A percentile compares a stretch with the other conserved stretches of the same genome.
Evolutionary conservation across 2,888 invertebrate species (phyloP).

Genomic region (Drosophila ustulata): DNA sequence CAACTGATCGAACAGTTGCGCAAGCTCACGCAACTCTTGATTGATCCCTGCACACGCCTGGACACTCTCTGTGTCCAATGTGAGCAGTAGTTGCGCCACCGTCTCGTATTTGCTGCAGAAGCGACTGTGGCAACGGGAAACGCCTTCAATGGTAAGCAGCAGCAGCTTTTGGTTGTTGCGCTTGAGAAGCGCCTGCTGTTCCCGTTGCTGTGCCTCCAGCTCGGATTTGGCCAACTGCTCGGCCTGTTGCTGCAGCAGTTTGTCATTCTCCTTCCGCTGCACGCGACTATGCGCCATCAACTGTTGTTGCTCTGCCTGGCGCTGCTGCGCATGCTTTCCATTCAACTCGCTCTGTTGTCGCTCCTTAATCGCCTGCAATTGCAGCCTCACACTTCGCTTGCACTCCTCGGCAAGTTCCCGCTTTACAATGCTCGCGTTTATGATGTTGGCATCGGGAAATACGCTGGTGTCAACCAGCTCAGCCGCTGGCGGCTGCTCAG

Average conservation of each 20-base stretch:
- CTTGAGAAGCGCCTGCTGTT: conserved; percentile 65
- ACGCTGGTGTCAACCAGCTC: conserved; percentile 44
- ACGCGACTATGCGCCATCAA: conserved; percentile 36
- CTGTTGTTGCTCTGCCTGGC: conserved; percentile 31
- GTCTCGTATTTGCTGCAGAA: conserved; percentile 87
- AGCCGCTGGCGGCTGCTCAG: background rate
- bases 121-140: conserved; percentile 87
- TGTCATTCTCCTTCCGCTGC: conserved; percentile 60
- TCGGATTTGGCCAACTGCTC: conserved; percentile 68
- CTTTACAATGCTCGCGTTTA: conserved; percentile 70
- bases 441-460: conserved; percentile 55
- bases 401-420: conserved; percentile 71
- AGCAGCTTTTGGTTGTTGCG: conserved; percentile 74
- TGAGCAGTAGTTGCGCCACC: conserved; percentile 85
- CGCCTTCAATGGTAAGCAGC: conserved; percentile 85
- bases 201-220: conserved; percentile 64
- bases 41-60: conserved; percentile 82
- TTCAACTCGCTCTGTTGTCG: conserved; percentile 30
- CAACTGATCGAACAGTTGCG: conserved; percentile 78
- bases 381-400: conserved; percentile 62
- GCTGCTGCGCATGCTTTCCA: conserved; percentile 4
- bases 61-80: conserved; percentile 84
- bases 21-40: conserved; percentile 83
- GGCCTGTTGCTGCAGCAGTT: conserved; percentile 69
- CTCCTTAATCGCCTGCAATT: conserved; percentile 49